Evolutionary conservation across 2,888 invertebrate species (phyloP), one percentile per base, ranked within the genome.

Genomic region (Parthenolecanium corni): DNA sequence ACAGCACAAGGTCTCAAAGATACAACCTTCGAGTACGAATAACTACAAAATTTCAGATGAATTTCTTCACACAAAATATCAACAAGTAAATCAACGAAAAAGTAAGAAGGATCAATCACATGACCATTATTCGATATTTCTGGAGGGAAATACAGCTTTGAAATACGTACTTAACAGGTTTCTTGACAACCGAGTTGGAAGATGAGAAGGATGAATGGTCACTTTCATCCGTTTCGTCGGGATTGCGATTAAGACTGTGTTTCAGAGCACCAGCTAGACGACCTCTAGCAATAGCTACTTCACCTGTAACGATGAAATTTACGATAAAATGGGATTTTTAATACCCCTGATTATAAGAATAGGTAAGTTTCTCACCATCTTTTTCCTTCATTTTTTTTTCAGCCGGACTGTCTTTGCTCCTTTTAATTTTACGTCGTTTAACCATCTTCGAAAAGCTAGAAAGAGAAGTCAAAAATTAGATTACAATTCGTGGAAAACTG

Each of bases 221-320:
- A 3, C 36, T 16, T 16, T 61, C 61, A 16, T 61, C 61, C 6
- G 47, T 18, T 24, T 61, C 61, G 2, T 57, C 57, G 21, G 23
- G 25, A 47, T 47, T 57, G 11, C 40, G 61, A 31, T 61, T 61
- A 11, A 61, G 38, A 23, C 47, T 61, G 0, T 38, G 49, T 61
- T 61, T 61, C n/a, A 61, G 38, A 18, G 61, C 61, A 36, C 61
- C 61, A 6, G 61, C 61, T 16, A 61, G 14, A 20, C 61, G 61
- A 21, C 61, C 61, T 61, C 61, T 11, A 24, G 61, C 61, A 23
- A 61, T 21, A 12, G 61, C 61, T n/a, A 61, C 61, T 61, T 61
- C 61, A 23, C 61, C 61, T 61, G 40, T 38, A n/a, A n/a, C 14
- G 5, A 4, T 31, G 23, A 20, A 46, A 21, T 44, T 38, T n/a